Evolutionary conservation across 2,113 vertebrate species (phyloP).

Genomic region (Semnornis frantzii): DNA sequence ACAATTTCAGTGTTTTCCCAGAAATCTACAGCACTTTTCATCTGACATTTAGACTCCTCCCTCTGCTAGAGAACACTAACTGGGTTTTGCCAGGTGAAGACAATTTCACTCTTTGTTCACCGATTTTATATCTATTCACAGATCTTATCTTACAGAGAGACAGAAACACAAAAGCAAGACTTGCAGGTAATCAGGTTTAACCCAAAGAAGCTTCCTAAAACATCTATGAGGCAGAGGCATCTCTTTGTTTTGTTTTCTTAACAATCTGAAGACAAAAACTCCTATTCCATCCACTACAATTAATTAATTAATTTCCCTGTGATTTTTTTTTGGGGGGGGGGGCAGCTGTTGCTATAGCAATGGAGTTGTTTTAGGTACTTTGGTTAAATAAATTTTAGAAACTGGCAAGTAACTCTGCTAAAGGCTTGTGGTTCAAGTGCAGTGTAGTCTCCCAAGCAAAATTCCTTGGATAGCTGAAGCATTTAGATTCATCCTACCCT

Average conservation of each 20-base stretch:
- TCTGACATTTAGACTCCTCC: not conserved
- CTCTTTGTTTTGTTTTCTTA: not conserved
- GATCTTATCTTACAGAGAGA: not conserved
- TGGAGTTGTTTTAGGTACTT: not conserved
- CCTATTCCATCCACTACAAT: not conserved
- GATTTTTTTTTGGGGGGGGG: not conserved
- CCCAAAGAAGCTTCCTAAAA: not conserved
- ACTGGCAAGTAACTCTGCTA: not conserved
- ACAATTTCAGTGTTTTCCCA: not conserved
- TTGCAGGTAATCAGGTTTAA: not conserved
- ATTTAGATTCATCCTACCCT: not conserved
- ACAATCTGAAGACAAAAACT: not conserved
- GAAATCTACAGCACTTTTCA: not conserved
- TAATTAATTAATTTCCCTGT: not conserved
- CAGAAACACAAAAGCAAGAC: not conserved
- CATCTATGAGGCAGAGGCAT: not conserved
- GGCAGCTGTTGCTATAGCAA: not conserved
- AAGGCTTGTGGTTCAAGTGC: not conserved
- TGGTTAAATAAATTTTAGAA: not conserved
- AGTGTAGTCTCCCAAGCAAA: not conserved
- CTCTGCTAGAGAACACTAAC: not conserved
- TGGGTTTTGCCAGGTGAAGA: not conserved
- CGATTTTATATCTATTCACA: not conserved
- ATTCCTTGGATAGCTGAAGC: not conserved
- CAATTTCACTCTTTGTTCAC: not conserved